Base-by-base conservation (phyloP, 2,797 vertebrate genomes). In the Mareca strepera region DNA sequence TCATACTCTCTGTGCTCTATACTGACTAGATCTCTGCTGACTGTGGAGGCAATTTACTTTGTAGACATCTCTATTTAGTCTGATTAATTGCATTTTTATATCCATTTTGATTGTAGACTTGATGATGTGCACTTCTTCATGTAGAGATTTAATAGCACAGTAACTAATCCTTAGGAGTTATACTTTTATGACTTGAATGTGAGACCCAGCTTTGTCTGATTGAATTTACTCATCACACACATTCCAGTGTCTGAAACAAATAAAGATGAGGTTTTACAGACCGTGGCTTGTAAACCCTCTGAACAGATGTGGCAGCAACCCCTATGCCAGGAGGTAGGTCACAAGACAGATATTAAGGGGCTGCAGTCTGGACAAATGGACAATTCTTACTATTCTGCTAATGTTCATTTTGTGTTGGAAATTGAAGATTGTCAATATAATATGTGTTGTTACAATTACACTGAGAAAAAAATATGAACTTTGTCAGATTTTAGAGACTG, bases 71-170 rank as follows among this genome's bases (percentile, higher is more conserved):
- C 25, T 85, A 16, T 74, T 82, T 82, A 87, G 20, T 41, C 35
- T 80, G 18, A 93, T 77, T 70, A 83, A 72, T 91, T 73, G 59
- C 25, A 41, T 85, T 87, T 84, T 82, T 67, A 80, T 85, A 70
- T 67, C 39, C 31, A 35, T 11, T 23, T 88, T 84, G 75, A 66
- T 39, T 79, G 39, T 18, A 55, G 67, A 50, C 23, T 86, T 2
- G 0, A 43, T 64, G 75, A 64, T 2, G 26, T 74, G 15, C 8
- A 18, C 5, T 5, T 77, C 43, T 88, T 86, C 83, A 74, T 1
- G 0, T 1, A 25, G 39, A 56, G 20, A 74, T 79, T 82, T 82
- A 60, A 1, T 17, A 84, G 28, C 28, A 50, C 43, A 43, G 60
- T n/a, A 92, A 26, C 17, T 63, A 79, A 64, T 85, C 44, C 9